phyloP scores from a whole-genome alignment of 2,113 vertebrate species.

The Myxocyprinus asiaticus region DNA sequence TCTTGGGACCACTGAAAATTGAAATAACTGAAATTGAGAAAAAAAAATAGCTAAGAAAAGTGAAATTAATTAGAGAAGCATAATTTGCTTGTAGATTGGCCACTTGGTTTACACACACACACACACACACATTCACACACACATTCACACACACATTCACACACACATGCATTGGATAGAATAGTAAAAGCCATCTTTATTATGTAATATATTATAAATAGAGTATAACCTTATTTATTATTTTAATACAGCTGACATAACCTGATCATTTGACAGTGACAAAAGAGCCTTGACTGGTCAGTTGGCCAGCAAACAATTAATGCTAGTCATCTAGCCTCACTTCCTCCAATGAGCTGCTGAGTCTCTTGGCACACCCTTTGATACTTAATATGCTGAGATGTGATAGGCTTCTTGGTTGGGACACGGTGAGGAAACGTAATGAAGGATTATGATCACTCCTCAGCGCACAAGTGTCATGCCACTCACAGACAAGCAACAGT shows the following conservation, averaged over 20 bases:
- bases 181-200: too few species aligned
- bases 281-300: constrained; percentile 31
- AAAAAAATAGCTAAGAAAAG: too few species aligned
- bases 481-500: constrained; percentile 35
- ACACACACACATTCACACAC: too few species aligned
- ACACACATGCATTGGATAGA: too few species aligned
- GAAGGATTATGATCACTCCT: constrained; percentile 27
- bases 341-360: constrained; percentile 54
- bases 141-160: too few species aligned
- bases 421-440: neutral
- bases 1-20: too few species aligned
- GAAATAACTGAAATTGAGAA: too few species aligned
- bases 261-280: constrained; percentile 48
- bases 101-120: too few species aligned
- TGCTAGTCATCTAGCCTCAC: constrained; percentile 8
- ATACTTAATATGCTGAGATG: constrained; percentile 28
- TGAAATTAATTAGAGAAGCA: too few species aligned
- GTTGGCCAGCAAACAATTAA: neutral
- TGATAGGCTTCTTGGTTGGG: constrained; percentile 53
- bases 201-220: too few species aligned
- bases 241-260: neutral
- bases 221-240: too few species aligned
- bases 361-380: constrained; percentile 53
- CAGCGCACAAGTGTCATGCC: constrained; percentile 55
- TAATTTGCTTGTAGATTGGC: too few species aligned